A percentile compares a stretch with the other conserved stretches of the same genome.
These are phyloP conservation scores for Leptonema lineaticorne DNA, from an alignment of 1,140 invertebrate species.

Conservation along the genomic window DNA sequence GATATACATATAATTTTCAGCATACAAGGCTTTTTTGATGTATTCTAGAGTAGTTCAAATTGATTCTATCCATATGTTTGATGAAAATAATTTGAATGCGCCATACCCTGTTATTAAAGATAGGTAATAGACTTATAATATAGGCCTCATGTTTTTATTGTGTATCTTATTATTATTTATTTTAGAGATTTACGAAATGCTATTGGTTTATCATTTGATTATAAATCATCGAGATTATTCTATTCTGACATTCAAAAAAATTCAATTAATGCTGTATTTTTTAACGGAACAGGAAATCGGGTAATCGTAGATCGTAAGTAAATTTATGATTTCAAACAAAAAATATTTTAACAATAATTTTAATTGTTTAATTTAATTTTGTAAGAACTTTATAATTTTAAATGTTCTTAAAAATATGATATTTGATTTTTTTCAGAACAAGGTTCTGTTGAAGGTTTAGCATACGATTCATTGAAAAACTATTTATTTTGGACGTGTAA, in stretches of 20 bases:
- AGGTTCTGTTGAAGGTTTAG: slow-evolving; percentile 81
- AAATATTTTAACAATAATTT: neutral
- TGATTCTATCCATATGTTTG: slow-evolving; percentile 72
- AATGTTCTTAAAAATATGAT: neutral
- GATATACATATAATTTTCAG: slow-evolving; percentile 48
- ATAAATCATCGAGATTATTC: slow-evolving; percentile 67
- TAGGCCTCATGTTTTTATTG: no score
- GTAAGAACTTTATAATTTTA: slow-evolving; percentile 2
- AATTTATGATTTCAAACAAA: neutral
- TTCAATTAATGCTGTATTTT: slow-evolving; percentile 79
- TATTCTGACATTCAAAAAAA: slow-evolving; percentile 87
- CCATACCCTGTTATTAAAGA: slow-evolving; percentile 75
- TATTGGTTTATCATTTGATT: slow-evolving; percentile 82
- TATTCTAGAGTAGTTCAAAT: slow-evolving; percentile 73
- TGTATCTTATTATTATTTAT: slow-evolving; percentile 8
- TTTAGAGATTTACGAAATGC: slow-evolving; percentile 71
- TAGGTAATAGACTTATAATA: slow-evolving; percentile 45
- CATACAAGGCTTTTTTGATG: slow-evolving; percentile 74
- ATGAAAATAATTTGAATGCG: slow-evolving; percentile 70
- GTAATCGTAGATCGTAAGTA: slow-evolving; percentile 67
- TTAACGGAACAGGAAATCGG: slow-evolving; percentile 74
- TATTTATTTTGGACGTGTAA: slow-evolving; percentile 86
- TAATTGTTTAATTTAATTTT: neutral
- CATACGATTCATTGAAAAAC: slow-evolving; percentile 66
- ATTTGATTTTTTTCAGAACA: slow-evolving; percentile 55